These are phyloP conservation scores for Antigone vipio DNA, from an alignment of 2,113 vertebrate species.

Conservation along the genomic window DNA sequence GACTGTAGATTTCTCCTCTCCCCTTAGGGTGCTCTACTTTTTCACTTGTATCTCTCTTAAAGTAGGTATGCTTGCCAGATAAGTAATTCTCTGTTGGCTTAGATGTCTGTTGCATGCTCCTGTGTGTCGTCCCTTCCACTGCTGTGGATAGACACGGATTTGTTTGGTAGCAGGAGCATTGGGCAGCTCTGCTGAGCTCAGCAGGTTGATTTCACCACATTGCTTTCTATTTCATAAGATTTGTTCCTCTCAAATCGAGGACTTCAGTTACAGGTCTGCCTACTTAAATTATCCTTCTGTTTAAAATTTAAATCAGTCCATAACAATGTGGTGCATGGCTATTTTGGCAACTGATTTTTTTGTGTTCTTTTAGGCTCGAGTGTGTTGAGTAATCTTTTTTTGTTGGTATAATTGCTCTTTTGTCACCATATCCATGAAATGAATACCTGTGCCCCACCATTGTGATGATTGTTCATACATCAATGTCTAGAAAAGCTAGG, in stretches of 20 bases:
- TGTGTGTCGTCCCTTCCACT: not conserved
- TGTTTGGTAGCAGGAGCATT: not conserved
- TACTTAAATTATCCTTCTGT: not conserved
- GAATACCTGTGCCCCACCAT: not conserved
- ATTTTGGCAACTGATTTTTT: not conserved
- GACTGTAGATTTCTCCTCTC: not conserved
- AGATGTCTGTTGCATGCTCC: rapidly evolving
- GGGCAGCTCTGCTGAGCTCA: not conserved
- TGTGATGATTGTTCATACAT: not conserved
- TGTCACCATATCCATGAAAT: not conserved
- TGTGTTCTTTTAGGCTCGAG: not conserved
- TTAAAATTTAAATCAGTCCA: not conserved
- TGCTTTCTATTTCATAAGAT: not conserved
- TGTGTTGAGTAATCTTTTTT: not conserved
- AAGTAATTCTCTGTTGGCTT: not conserved
- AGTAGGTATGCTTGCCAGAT: not conserved
- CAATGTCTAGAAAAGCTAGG: not conserved
- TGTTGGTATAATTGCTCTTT: not conserved
- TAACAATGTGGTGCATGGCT: not conserved
- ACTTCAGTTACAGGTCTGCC: not conserved
- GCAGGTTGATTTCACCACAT: not conserved
- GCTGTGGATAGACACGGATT: not conserved
- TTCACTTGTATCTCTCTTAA: not conserved
- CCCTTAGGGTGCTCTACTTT: not conserved
- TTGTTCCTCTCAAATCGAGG: not conserved